A percentile compares a stretch with the other conserved stretches of the same genome.
These are phyloP conservation scores for Synergus gifuensis DNA, from an alignment of 2,888 invertebrate genomes.

Conservation along the genomic window DNA sequence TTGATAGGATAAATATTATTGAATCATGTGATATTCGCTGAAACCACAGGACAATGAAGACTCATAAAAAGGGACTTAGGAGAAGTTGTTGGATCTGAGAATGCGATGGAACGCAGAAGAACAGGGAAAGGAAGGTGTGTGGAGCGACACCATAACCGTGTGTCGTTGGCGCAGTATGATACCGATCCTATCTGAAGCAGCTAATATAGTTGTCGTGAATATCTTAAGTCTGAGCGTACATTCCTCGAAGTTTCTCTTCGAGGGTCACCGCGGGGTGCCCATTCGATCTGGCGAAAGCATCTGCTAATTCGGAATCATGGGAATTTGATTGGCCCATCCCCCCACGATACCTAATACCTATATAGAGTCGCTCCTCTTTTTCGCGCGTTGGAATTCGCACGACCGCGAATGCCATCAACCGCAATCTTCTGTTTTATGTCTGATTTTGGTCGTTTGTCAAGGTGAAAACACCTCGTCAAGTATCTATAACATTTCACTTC, in stretches of 20 bases:
- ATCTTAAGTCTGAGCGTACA: conserved; percentile 74
- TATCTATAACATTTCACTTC: conserved; percentile 3
- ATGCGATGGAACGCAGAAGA: conserved; percentile 59
- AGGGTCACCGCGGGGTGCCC: conserved; percentile 75
- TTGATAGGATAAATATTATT: no score
- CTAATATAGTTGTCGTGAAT: conserved; percentile 78
- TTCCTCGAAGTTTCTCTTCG: conserved; percentile 72
- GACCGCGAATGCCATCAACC: conserved; percentile 43
- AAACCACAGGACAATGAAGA: neutral
- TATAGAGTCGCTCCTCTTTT: conserved; percentile 55
- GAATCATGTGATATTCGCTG: neutral
- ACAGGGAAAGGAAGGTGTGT: conserved; percentile 61
- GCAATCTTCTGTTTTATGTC: conserved; percentile 9
- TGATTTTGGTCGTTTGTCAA: conserved; percentile 13
- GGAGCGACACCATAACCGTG: conserved; percentile 65
- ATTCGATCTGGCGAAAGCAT: conserved; percentile 77
- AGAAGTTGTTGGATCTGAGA: conserved; percentile 45
- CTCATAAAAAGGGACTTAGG: conserved; percentile 47
- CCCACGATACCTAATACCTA: conserved; percentile 55
- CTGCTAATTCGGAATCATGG: conserved; percentile 78
- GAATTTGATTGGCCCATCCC: conserved; percentile 74
- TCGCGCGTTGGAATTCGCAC: conserved; percentile 58
- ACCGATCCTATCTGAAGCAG: conserved; percentile 76
- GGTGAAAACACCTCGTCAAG: conserved; percentile 6
- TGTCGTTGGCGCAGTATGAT: conserved; percentile 75